Base-by-base conservation (phyloP, 2,888 invertebrate genomes). In the Trissolcus brochymenae region DNA sequence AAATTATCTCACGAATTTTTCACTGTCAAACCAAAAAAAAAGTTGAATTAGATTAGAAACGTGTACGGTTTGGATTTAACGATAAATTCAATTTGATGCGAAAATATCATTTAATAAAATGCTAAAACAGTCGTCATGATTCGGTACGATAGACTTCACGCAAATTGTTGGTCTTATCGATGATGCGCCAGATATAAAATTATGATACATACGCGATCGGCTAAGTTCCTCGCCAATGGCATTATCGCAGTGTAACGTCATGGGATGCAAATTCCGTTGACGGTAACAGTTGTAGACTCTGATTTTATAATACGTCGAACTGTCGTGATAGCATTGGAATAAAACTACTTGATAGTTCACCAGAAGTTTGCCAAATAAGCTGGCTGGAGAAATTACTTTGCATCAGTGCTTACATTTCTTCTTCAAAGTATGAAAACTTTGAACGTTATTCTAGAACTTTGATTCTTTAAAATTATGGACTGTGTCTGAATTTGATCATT, bases 251-350 rank as follows among this genome's bases (percentile, higher is more conserved):
- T 66, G 41, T 55, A 61, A 73, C 53, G n/a, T 53, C 54, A 46
- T 9, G 54, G 66, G 43, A 67, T 61, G 73, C 61, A 67, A 74
- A 67, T 74, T 50, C 43, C 14, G 43, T 60, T 55, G 51, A 67
- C 67, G 55, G 57, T 67, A 74, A 74, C 67, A 62, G 73, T 66
- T 66, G 66, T 66, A 66, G 55, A 66, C 46, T 66, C 73, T 61
- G 66, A 73, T 73, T 73, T 73, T 73, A 66, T 73, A 66, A 73
- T 73, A 73, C 73, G 73, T 73, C 73, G 73, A 73, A 74, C 74
- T 57, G 67, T 57, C 67, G 67, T 57, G 74, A 62, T 67, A 67
- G 60, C 73, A 67, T 73, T 67, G 60, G 56, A 74, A 74, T 73
- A 67, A 67, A 74, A 74, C 57, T 74, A 74, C 67, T 74, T 62